Evolutionary conservation across 2,113 vertebrate species (phyloP), one percentile per base, ranked within the genome.

Genomic region (Centropus unirufus): DNA sequence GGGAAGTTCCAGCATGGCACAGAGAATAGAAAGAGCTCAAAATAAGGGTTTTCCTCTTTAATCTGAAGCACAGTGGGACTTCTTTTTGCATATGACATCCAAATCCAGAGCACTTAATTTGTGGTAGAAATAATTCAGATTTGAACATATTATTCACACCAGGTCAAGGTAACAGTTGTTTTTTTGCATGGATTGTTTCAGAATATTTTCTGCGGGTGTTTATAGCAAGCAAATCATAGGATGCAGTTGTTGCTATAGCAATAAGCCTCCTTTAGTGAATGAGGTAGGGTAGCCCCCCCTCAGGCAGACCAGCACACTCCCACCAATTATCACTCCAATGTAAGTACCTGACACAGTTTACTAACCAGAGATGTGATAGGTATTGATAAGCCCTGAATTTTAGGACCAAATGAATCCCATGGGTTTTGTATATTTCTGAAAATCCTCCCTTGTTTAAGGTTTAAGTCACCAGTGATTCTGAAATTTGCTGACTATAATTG

Each of bases 181-280:
- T 89, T 67, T 67, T 91, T 61, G 69, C 79, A 67, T 58, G 82
- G 68, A 87, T 95, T 20, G 1, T 69, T 92, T 94, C 86, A 93
- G 77, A 89, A 80, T 73, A 67, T 79, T 89, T 69, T 83, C 89
- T 91, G 68, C 0, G 0, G 51, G 89, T 79, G 63, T 87, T 92
- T 90, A 9, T 61, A 87, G 90, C 73, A 87, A 79, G 72, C 55
- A 83, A 89, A 95, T 80, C 69, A 90, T 51, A 95, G 90, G 89
- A 94, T 94, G 66, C 36, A 54, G 91, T 66, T 96, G 94, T 97
- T 97, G 95, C 97, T 90, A 94, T 98, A 96, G 97, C 95, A 93
- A 96, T 97, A 73, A 96, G 52, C 62, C 89, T 92, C 73, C 51
- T 15, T 83, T 91, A 79, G 79, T 95, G 72, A 73, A 46, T 81